phyloP scores from a whole-genome alignment of 1,140 invertebrate genomes.

The Radopholus similis region DNA sequence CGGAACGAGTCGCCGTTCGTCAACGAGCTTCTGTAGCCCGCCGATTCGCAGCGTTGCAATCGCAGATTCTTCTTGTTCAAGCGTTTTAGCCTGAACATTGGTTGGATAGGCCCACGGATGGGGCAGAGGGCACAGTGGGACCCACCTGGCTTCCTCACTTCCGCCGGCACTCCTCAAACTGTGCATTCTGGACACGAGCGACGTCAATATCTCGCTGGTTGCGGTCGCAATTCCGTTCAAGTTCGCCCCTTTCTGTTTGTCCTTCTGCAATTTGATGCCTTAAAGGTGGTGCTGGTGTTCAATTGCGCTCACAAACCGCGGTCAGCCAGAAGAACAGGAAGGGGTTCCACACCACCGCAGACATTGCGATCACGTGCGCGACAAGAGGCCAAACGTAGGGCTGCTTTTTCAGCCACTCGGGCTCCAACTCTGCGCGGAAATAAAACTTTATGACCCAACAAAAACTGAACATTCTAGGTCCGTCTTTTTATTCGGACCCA shows the following conservation, averaged over 20 bases:
- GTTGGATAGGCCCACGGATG: too few relatives aligned
- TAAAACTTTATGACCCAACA: background rate
- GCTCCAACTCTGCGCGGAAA: slow-evolving; percentile 49
- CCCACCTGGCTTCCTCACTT: background rate
- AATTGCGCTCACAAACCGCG: too few relatives aligned
- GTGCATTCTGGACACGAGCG: slow-evolving; percentile 41
- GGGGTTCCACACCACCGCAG: slow-evolving; percentile 57
- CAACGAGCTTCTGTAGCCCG: background rate
- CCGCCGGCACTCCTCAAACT: slow-evolving; percentile 36
- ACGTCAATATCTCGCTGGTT: slow-evolving; percentile 48
- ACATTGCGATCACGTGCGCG: slow-evolving; percentile 58
- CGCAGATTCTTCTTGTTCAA: background rate
- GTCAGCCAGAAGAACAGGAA: slow-evolving; percentile 60
- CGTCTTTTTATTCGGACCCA: too few relatives aligned
- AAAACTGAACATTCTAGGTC: background rate
- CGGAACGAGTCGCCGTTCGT: background rate
- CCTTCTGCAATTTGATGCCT: too few relatives aligned
- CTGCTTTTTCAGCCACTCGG: slow-evolving; percentile 27
- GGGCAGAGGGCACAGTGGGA: background rate
- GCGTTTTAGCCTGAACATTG: background rate
- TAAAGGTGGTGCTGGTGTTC: too few relatives aligned
- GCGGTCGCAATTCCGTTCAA: slow-evolving; percentile 51
- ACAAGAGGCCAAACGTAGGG: slow-evolving; percentile 58
- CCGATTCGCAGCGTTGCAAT: background rate
- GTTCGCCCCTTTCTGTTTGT: slow-evolving; percentile 45